A percentile compares a stretch with the other conserved stretches of the same genome.
Conservation (phyloP, 2,113 vertebrate species). For the Peucedramus taeniatus region DNA sequence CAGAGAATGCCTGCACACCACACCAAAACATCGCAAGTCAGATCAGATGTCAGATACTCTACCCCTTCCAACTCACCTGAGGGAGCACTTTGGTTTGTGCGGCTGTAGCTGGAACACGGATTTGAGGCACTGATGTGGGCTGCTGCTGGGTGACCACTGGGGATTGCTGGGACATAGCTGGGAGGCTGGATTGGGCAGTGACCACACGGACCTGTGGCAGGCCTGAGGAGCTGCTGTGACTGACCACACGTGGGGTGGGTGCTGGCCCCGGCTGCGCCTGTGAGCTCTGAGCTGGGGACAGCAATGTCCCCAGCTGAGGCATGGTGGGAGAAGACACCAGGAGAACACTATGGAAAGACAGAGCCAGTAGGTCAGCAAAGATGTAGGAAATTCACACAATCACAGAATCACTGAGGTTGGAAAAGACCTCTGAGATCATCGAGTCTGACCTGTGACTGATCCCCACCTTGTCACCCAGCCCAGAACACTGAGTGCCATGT, state of each 20-base stretch:
- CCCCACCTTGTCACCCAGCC: not conserved
- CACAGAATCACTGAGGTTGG: not conserved
- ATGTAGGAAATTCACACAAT: not conserved
- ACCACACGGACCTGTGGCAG: constrained; percentile 92
- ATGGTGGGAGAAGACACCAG: constrained; percentile 89
- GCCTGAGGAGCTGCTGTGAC: constrained; percentile 77
- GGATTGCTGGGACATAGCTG: constrained; percentile 75
- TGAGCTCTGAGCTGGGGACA: constrained; percentile 78
- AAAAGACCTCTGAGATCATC: not conserved
- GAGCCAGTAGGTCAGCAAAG: not conserved
- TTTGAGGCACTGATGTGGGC: constrained; percentile 79
- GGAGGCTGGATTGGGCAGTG: constrained; percentile 78
- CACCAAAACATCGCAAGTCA: fast-evolving
- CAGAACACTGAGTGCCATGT: not conserved
- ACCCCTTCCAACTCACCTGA: constrained; percentile 75
- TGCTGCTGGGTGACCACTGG: constrained; percentile 71
- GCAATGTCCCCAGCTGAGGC: constrained; percentile 88
- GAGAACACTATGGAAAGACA: constrained; percentile 77
- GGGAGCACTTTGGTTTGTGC: constrained; percentile 83
- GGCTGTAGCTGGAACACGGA: constrained; percentile 84
- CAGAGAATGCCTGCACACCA: not conserved
- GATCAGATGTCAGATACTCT: not conserved
- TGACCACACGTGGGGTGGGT: constrained; percentile 72
- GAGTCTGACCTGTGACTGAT: not conserved
- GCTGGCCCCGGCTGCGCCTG: constrained; percentile 73